Base-by-base conservation (phyloP, 64 coral and sea anemone species). In the Montipora efflorescens region DNA sequence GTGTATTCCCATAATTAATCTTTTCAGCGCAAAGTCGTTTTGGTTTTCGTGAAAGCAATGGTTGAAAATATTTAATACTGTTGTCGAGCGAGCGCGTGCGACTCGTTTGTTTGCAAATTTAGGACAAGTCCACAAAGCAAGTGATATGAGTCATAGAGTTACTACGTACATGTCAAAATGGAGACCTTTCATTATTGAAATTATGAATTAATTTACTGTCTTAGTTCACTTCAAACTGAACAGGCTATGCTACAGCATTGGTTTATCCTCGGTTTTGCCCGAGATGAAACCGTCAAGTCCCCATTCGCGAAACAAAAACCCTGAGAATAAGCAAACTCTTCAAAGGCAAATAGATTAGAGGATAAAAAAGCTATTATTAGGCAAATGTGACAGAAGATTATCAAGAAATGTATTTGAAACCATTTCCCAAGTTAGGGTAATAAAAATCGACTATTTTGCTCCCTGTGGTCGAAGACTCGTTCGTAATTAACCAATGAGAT, bases 341-440 rank as follows among this genome's bases (percentile, higher is more conserved):
- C 44, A 86, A 70, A 84, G 22, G 66, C 64, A 86, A 86, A 86
- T 86, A 86, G 82, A 86, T 86, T 86, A 86, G 68, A 71, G 66
- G 82, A 86, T 86, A 71, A 86, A 78, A 64, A 86, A 71, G 82
- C 82, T 51, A 86, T 86, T 86, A 86, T 86, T 86, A 86, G 22
- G 82, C 82, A 86, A 86, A 86, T 86, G 18, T 66, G 82, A 86
- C 61, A 20, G 46, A 86, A 86, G 82, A 86, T 86, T 86, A 86
- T 86, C 82, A 67, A 86, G 68, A 72, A 71, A 86, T 86, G 71
- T 86, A 86, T 86, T 71, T 36, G 47, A 48, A 16, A n/a, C 62
- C 36, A 86, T 86, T 86, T 57, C 53, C 6, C 82, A 72, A 86
- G 62, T 49, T 50, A 50, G 62, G 68, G 59, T 71, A 86, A 86